phyloP scores from a whole-genome alignment of 2,797 vertebrate genomes.

The Chelon labrosus region DNA sequence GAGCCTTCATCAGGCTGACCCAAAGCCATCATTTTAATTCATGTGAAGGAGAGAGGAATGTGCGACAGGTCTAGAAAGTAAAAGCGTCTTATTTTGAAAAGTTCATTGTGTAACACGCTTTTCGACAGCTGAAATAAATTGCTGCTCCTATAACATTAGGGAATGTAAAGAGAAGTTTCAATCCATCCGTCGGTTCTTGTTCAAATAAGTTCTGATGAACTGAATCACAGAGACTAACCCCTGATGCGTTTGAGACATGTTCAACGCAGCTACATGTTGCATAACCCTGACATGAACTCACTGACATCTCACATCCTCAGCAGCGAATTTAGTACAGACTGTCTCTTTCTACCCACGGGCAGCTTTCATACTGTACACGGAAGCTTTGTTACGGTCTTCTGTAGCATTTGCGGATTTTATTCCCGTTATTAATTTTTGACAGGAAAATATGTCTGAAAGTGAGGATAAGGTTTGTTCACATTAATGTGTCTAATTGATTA shows the following conservation, averaged over 20 bases:
- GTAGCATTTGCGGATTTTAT: conserved; percentile 4
- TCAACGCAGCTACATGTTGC: conserved; percentile 20
- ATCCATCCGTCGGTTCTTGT: background rate
- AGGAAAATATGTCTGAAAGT: background rate
- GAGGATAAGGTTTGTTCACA: too few relatives aligned
- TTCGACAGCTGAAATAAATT: background rate
- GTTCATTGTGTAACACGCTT: background rate
- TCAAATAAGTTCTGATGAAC: conserved; percentile 20
- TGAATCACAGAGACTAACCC: conserved; percentile 7
- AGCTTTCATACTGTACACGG: conserved; percentile 13
- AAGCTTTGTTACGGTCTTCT: conserved; percentile 23
- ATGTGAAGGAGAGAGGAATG: background rate
- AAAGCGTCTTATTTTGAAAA: conserved; percentile 11
- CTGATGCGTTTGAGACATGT: conserved; percentile 20
- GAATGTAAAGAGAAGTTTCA: conserved; percentile 1
- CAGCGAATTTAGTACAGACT: conserved; percentile 10
- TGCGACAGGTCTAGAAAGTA: background rate
- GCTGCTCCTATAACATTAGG: background rate
- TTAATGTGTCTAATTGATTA: background rate
- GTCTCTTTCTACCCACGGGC: conserved; percentile 36
- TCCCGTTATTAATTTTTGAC: background rate
- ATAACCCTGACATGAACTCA: conserved; percentile 42
- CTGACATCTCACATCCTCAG: conserved; percentile 30
- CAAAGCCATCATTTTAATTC: conserved; percentile 27
- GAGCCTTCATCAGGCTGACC: background rate